Evolutionary conservation across 2,113 vertebrate species (phyloP).

Genomic region (Tylochromis polylepis): DNA sequence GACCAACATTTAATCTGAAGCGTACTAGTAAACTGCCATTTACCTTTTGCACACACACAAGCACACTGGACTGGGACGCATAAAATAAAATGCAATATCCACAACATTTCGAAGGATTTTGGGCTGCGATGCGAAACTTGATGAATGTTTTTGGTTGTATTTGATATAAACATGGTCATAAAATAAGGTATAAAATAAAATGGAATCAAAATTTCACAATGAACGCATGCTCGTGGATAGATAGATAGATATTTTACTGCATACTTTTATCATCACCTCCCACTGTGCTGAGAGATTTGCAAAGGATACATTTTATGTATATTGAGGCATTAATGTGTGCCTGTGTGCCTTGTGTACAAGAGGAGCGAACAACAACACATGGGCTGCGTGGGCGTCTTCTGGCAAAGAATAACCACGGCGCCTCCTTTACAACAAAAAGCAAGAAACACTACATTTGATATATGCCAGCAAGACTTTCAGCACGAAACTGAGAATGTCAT

Average conservation of each 20-base stretch:
- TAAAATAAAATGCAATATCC: neutral
- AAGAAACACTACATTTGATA: constrained; percentile 45
- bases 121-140: fast-evolving
- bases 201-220: neutral
- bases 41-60: neutral
- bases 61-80: neutral
- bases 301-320: constrained; percentile 16
- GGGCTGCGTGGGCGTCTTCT: constrained; percentile 67
- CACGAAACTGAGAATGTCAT: neutral
- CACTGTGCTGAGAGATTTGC: neutral
- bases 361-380: constrained; percentile 58
- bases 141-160: neutral
- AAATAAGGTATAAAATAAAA: neutral
- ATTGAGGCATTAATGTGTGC: neutral
- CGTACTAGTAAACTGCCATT: neutral
- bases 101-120: neutral
- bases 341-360: constrained; percentile 14
- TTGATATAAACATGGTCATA: neutral
- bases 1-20: neutral
- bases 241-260: neutral
- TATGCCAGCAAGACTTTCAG: constrained; percentile 34
- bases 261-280: neutral
- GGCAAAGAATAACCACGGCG: constrained; percentile 50
- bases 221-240: neutral
- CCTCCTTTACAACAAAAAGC: constrained; percentile 60